Percentiles rank a stretch among this genome's conserved stretches.
Conservation (phyloP, 2,888 invertebrate species). For the Hypsopygia costalis region DNA sequence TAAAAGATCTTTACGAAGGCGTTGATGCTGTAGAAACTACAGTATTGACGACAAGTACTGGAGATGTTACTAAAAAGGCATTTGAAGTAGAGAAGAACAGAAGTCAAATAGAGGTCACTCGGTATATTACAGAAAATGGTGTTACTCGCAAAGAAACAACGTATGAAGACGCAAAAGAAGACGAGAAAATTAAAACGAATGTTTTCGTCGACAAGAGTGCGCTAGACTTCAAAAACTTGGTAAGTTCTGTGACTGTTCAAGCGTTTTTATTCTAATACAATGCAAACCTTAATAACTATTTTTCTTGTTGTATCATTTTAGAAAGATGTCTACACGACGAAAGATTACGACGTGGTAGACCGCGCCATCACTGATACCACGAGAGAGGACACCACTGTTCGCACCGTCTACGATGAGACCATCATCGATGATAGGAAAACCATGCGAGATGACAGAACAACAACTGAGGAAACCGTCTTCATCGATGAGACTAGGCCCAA, state of each 20-base stretch:
- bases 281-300: no score
- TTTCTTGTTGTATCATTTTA: constrained; percentile 31
- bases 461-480: constrained; percentile 53
- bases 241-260: constrained; percentile 34
- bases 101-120: constrained; percentile 74
- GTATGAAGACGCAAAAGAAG: constrained; percentile 74
- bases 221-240: constrained; percentile 77
- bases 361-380: constrained; percentile 66
- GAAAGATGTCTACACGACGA: constrained; percentile 75
- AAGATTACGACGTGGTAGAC: constrained; percentile 76
- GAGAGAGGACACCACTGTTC: constrained; percentile 62
- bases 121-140: constrained; percentile 72
- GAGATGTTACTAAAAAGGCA: constrained; percentile 63
- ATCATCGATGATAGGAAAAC: constrained; percentile 69
- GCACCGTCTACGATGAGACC: constrained; percentile 68
- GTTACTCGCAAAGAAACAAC: constrained; percentile 71
- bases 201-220: constrained; percentile 75
- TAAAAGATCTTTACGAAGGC: constrained; percentile 77
- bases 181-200: constrained; percentile 72
- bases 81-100: constrained; percentile 70
- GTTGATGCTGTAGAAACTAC: constrained; percentile 64
- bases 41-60: constrained; percentile 51
- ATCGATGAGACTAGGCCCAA: constrained; percentile 61
- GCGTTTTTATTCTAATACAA: constrained; percentile 1
- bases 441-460: constrained; percentile 67